A percentile compares a stretch with the other conserved stretches of the same genome.
Evolutionary conservation across 2,113 vertebrate species (phyloP).

Genomic region (Dasyurus viverrinus): DNA sequence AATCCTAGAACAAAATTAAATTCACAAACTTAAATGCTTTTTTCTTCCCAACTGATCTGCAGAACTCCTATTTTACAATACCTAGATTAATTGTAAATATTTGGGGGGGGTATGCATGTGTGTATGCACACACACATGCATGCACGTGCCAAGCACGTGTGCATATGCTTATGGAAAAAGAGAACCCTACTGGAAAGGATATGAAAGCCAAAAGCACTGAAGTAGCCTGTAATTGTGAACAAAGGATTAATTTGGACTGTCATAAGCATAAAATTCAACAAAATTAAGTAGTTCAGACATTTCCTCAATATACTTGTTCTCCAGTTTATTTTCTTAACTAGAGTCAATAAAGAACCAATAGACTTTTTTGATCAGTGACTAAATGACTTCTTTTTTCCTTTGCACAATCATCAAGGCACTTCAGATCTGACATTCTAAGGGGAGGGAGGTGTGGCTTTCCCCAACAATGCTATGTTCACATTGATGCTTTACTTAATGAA

Average conservation of each 20-base stretch:
- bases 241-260: slow-evolving; percentile 12
- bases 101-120: not conserved
- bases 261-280: slow-evolving; percentile 42
- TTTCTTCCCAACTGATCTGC: slow-evolving; percentile 52
- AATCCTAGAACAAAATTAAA: slow-evolving; percentile 75
- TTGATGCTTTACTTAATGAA: slow-evolving; percentile 31
- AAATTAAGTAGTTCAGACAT: slow-evolving; percentile 49
- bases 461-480: not conserved
- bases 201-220: slow-evolving; percentile 13
- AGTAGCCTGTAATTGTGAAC: slow-evolving; percentile 32
- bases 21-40: slow-evolving; percentile 57
- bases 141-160: too few species aligned
- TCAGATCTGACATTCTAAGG: slow-evolving; percentile 38
- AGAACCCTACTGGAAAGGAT: not conserved
- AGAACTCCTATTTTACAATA: not conserved
- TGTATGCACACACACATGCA: too few species aligned
- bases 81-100: rapidly evolving
- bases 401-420: slow-evolving; percentile 52
- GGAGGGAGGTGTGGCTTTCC: not conserved
- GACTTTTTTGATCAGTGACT: slow-evolving; percentile 48
- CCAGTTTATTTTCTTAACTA: slow-evolving; percentile 74
- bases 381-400: slow-evolving; percentile 70
- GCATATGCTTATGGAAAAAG: not conserved
- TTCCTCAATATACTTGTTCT: slow-evolving; percentile 63
- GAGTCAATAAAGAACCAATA: slow-evolving; percentile 72